Percentiles rank a stretch among this genome's conserved stretches.
phyloP scores from a whole-genome alignment of 1,140 invertebrate genomes.

The Brachionus manjavacas region DNA sequence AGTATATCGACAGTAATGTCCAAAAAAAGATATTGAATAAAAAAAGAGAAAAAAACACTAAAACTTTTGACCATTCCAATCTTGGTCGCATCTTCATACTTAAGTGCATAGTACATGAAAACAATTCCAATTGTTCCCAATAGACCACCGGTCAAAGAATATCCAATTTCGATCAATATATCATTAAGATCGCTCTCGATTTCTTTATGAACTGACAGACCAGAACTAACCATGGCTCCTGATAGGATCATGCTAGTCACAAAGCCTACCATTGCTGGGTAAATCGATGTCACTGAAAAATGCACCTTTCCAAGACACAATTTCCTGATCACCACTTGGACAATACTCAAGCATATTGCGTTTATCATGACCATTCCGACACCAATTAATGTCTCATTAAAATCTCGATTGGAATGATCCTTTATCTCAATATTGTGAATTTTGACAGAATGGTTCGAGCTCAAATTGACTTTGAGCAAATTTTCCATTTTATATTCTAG shows the following conservation, averaged over 20 bases:
- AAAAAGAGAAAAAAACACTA: constrained; percentile 34
- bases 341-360: constrained; percentile 4
- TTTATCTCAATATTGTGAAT: constrained; percentile 14
- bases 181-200: background rate
- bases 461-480: constrained; percentile 15
- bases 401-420: constrained; percentile 12
- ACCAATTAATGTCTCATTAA: constrained; percentile 29
- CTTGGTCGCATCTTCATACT: constrained; percentile 39
- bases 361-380: constrained; percentile 1
- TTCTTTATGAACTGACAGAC: background rate
- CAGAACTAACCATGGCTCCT: background rate
- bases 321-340: constrained; percentile 19
- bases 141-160: background rate
- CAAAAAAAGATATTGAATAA: constrained; percentile 27
- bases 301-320: constrained; percentile 23
- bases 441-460: background rate
- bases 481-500: constrained; percentile 12
- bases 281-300: constrained; percentile 16
- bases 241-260: background rate
- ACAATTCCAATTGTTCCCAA: constrained; percentile 30
- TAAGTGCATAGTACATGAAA: constrained; percentile 1
- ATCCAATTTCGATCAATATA: background rate
- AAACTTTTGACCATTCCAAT: constrained; percentile 37
- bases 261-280: constrained; percentile 18
- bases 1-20: constrained; percentile 21